A percentile compares a stretch with the other conserved stretches of the same genome.
These are phyloP conservation scores for Crotalus tigris DNA, from an alignment of 2,113 vertebrate genomes.

Conservation along the genomic window DNA sequence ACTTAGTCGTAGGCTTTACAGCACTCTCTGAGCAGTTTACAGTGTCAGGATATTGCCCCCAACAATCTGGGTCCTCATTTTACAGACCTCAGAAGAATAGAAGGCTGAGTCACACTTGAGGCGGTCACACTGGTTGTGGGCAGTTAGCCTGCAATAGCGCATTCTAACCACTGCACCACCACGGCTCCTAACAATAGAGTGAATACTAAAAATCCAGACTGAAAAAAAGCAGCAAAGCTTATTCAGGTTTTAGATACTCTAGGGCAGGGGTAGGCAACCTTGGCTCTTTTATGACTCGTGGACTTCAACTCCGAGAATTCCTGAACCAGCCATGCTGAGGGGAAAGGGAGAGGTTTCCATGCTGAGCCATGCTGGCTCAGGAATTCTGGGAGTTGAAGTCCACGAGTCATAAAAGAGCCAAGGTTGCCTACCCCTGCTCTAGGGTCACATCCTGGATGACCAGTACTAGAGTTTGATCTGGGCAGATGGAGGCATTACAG, in stretches of 20 bases:
- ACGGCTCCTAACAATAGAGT: neutral
- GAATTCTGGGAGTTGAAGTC: too few species aligned
- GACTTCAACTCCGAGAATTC: too few species aligned
- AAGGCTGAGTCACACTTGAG: neutral
- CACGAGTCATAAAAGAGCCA: too few species aligned
- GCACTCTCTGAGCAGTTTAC: neutral
- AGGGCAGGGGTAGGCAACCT: too few species aligned
- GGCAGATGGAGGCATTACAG: neutral
- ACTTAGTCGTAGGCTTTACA: neutral
- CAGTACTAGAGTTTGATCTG: neutral
- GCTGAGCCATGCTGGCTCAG: too few species aligned
- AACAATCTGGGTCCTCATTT: neutral
- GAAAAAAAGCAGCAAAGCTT: neutral
- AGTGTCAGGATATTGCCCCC: neutral
- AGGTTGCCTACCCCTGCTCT: neutral
- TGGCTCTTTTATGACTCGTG: too few species aligned
- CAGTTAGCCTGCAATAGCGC: neutral
- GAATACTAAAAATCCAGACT: neutral
- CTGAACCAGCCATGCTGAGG: too few species aligned
- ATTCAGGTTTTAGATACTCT: neutral
- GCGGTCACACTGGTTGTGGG: neutral
- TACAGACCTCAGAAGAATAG: neutral
- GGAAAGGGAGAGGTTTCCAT: too few species aligned
- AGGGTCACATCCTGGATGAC: neutral
- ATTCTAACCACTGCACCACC: neutral